Evolutionary conservation across 1,140 invertebrate genomes (phyloP).

Genomic region (Vanessa tameamea): DNA sequence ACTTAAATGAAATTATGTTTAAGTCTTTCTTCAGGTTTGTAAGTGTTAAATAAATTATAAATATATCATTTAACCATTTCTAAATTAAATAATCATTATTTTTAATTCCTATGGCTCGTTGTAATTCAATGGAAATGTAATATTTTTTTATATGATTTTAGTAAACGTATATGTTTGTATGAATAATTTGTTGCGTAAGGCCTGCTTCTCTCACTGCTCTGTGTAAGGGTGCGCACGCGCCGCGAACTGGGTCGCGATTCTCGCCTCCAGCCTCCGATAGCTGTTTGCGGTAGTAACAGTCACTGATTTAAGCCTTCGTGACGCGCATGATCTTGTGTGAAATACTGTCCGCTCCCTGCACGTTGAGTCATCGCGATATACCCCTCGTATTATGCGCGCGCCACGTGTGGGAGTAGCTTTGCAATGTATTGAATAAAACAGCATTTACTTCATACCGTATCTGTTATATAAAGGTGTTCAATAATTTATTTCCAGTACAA

Average conservation of each 20-base stretch:
- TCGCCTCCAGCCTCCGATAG: conserved; percentile 48
- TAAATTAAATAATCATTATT: too few species aligned
- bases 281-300: conserved; percentile 39
- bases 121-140: too few species aligned
- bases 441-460: conserved; percentile 27
- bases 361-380: conserved; percentile 32
- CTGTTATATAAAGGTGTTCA: conserved; percentile 18
- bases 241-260: conserved; percentile 56
- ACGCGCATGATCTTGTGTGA: conserved; percentile 28
- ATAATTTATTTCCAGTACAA: conserved; percentile 19
- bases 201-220: conserved; percentile 24
- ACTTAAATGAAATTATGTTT: too few species aligned
- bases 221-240: conserved; percentile 51
- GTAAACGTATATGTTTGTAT: neutral
- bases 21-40: too few species aligned
- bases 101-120: too few species aligned
- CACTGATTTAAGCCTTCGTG: conserved; percentile 43
- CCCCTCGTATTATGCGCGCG: conserved; percentile 9
- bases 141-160: too few species aligned
- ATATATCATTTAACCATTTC: too few species aligned
- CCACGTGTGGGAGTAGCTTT: conserved; percentile 21
- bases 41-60: too few species aligned
- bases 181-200: neutral
- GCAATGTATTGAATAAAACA: conserved; percentile 29
- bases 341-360: conserved; percentile 23